These are phyloP conservation scores for Chelon labrosus DNA, from an alignment of 2,797 vertebrate genomes.

Conservation along the genomic window DNA sequence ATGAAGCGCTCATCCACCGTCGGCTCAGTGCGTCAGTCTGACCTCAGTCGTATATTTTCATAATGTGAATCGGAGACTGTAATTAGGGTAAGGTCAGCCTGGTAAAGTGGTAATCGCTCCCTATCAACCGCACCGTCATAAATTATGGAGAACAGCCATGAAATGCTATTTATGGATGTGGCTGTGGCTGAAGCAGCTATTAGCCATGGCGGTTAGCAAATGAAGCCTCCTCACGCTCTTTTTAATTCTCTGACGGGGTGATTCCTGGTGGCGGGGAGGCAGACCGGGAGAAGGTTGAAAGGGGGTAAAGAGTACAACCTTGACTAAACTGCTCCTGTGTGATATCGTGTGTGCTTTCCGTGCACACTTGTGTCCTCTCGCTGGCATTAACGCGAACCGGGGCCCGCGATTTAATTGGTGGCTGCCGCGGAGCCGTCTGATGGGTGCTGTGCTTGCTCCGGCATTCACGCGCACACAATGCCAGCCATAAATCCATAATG, in stretches of 20 bases:
- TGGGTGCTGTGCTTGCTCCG: background rate
- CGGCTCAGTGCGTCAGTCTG: constrained; percentile 12
- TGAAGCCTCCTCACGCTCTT: constrained; percentile 50
- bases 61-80: constrained; percentile 63
- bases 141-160: constrained; percentile 71
- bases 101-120: constrained; percentile 60
- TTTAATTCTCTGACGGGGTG: constrained; percentile 52
- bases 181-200: constrained; percentile 61
- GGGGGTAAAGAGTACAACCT: constrained; percentile 64
- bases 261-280: constrained; percentile 36
- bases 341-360: constrained; percentile 19
- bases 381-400: constrained; percentile 41
- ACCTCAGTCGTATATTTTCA: constrained; percentile 49
- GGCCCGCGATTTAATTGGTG: constrained; percentile 67
- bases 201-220: constrained; percentile 65
- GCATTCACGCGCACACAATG: constrained; percentile 28
- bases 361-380: background rate
- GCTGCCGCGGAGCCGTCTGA: constrained; percentile 44
- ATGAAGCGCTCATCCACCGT: constrained; percentile 11
- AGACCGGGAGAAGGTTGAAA: background rate
- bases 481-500: constrained; percentile 63
- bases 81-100: constrained; percentile 72
- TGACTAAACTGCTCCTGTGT: constrained; percentile 34
- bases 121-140: constrained; percentile 62
- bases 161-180: constrained; percentile 68